Base-by-base conservation (phyloP, 2,797 vertebrate species). In the Discoglossus pictus region DNA sequence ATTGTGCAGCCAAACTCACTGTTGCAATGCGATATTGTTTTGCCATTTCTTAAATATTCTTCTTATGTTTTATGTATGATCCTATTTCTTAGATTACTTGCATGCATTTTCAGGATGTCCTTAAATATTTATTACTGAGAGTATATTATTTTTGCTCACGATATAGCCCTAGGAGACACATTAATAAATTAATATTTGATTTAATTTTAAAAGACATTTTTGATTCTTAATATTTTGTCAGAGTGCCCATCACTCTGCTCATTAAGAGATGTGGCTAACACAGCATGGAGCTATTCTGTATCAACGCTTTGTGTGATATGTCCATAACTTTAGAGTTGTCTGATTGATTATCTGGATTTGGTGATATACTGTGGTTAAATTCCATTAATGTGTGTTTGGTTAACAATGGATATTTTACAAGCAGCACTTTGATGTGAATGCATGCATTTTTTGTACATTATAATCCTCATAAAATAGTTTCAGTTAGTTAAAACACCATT, bases 41-140 rank as follows among this genome's bases (percentile, higher is more conserved):
- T 10, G 44, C 18, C 43, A 61, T 61, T 20, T 48, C 27, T 35
- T 47, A 15, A 34, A 36, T 47, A 48, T 62, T 47, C 44, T 12
- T 47, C 10, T 46, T 36, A 62, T 62, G 34, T 62, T 62, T 62
- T 62, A 51, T 62, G 34, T 10, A 62, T 62, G 60, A 62, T 51
- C 39, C 46, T 61, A 38, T 48, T 61, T 48, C 43, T 36, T 48
- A 48, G 43, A 61, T 61, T 48, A 48, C 27, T 62, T 16, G 20
- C 20, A 62, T 50, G 58, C 58, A 16, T 61, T 61, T 61, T 47
- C 21, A 15, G 10, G 15, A 51, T 62, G 24, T 51, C 36, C 34
- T 62, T 27, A 62, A 62, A 62, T 62, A 62, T 62, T 62, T 62
- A 62, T 62, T 39, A 25, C 1, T 17, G 36, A 24, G 20, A 39